Evolutionary conservation across 1,140 invertebrate genomes (phyloP).

Genomic region (Phymorhynchus buccinoides): DNA sequence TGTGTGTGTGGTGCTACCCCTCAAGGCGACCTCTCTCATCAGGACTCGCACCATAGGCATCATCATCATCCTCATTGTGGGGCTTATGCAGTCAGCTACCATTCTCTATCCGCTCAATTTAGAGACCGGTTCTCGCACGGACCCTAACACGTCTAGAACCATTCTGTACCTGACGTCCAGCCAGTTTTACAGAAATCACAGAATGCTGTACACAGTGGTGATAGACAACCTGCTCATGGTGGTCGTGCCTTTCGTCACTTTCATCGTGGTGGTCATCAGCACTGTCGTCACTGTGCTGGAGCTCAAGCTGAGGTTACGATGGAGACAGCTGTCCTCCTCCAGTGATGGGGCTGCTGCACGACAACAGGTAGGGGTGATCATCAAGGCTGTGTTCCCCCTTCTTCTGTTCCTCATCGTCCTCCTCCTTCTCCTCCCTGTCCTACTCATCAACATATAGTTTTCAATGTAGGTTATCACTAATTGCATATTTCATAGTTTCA

Average conservation of each 20-base stretch:
- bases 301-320: background rate
- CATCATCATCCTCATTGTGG: background rate
- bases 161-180: background rate
- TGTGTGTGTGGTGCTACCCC: slow-evolving; percentile 18
- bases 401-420: no score
- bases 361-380: background rate
- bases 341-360: background rate
- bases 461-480: no score
- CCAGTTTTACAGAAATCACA: background rate
- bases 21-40: background rate
- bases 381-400: no score
- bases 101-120: background rate
- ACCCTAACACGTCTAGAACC: slow-evolving; percentile 1
- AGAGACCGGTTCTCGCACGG: background rate
- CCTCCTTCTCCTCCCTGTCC: no score
- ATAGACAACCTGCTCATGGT: background rate
- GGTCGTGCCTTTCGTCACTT: background rate
- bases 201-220: background rate
- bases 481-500: no score
- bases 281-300: slow-evolving; percentile 26
- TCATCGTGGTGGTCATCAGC: background rate
- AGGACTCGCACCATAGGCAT: background rate
- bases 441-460: no score
- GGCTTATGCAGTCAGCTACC: background rate
- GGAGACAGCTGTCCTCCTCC: background rate